Evolutionary conservation across 2,888 invertebrate species (phyloP).

Genomic region (Nymphalis c-album): DNA sequence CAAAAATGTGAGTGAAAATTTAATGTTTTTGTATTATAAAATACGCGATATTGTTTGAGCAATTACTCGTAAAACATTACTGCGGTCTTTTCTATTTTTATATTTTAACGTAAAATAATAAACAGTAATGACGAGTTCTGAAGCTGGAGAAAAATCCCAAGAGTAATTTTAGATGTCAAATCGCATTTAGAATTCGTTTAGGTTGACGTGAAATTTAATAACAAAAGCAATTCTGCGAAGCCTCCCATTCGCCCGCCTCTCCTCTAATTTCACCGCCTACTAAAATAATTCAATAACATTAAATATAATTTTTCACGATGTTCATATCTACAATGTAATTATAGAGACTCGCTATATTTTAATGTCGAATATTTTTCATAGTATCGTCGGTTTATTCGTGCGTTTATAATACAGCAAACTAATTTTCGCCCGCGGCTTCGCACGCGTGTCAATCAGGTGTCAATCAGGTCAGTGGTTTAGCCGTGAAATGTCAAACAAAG

Average conservation of each 20-base stretch:
- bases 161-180: constrained; percentile 33
- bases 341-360: background rate
- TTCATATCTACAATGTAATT: background rate
- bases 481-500: too few relatives aligned
- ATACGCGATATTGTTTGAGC: background rate
- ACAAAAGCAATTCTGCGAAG: constrained; percentile 24
- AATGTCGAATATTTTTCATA: too few relatives aligned
- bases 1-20: too few relatives aligned
- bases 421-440: too few relatives aligned
- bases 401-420: too few relatives aligned
- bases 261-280: constrained; percentile 12
- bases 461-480: too few relatives aligned
- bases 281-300: constrained; percentile 17
- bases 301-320: background rate
- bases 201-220: constrained; percentile 30
- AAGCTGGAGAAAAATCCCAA: constrained; percentile 5
- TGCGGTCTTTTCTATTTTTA: background rate
- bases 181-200: constrained; percentile 25
- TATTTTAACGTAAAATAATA: background rate
- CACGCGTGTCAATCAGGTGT: too few relatives aligned
- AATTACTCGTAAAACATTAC: background rate
- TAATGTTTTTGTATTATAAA: background rate
- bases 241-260: constrained; percentile 12
- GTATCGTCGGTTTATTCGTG: too few relatives aligned
- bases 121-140: constrained; percentile 9